Percentiles rank a stretch among this genome's conserved stretches.
phyloP scores from a whole-genome alignment of 2,888 invertebrate genomes.

The Nyleta sp. region DNA sequence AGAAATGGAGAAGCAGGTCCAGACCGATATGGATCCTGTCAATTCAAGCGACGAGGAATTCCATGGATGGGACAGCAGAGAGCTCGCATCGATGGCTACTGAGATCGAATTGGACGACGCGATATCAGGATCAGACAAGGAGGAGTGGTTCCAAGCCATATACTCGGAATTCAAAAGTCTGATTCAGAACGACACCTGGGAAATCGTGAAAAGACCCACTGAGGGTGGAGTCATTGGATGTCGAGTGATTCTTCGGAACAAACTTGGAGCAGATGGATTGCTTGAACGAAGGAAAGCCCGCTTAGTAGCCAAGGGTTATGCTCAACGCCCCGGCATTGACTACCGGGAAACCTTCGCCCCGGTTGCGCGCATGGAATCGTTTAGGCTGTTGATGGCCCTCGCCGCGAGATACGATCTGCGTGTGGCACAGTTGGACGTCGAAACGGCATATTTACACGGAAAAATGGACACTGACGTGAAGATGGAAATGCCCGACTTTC shows the following conservation, averaged over 20 bases:
- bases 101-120: background rate
- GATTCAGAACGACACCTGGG: constrained; percentile 48
- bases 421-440: background rate
- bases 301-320: constrained; percentile 26
- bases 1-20: too few relatives aligned
- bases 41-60: background rate
- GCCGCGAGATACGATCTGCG: background rate
- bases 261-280: background rate
- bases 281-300: background rate
- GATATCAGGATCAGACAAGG: background rate
- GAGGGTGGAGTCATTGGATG: constrained; percentile 29
- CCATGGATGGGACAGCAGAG: background rate
- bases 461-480: constrained; percentile 25
- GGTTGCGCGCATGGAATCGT: constrained; percentile 7
- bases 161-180: constrained; percentile 37
- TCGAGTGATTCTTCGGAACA: constrained; percentile 35
- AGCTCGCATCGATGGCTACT: background rate
- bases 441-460: constrained; percentile 69
- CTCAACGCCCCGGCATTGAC: constrained; percentile 30
- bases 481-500: constrained; percentile 20
- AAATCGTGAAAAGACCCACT: constrained; percentile 44
- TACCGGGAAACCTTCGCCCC: constrained; percentile 6
- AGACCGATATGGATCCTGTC: too few relatives aligned
- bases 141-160: constrained; percentile 45
- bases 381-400: background rate